Evolutionary conservation across 2,113 vertebrate genomes (phyloP), one percentile per base, ranked within the genome.

Genomic region (Microtus richardsoni): DNA sequence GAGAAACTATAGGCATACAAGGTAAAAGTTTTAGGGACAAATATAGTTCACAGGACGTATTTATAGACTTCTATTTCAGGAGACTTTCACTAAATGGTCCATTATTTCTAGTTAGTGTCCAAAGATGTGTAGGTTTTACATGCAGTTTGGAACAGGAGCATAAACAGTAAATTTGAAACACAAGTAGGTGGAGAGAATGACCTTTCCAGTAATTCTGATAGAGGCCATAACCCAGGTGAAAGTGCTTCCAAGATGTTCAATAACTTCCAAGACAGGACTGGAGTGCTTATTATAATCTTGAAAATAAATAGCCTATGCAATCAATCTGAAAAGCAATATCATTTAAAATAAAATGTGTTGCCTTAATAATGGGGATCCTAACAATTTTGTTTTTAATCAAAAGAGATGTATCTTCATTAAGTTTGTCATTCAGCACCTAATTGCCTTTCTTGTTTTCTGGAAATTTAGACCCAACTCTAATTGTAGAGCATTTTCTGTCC

Each of bases 391-490:
- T 13, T 13, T 93, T 62, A 71, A 71, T 16, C 22, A 47, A 1
- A 77, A 58, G 22, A 84, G 36, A 62, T 82, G 14, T 2, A 73
- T 30, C 70, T 75, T 85, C 77, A 95, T 85, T 90, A 88, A 74
- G 39, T 49, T 28, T 66, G 2, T 91, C 36, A 71, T 86, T 94
- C 13, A 64, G 54, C 13, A 94, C 62, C n/a, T 73, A 93, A 84
- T 93, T 94, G 26, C 41, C 22, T 88, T 80, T 80, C 7, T 24
- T 33, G 70, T 19, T 89, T 66, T 71, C 39, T 52, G 39, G 39
- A 95, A 88, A 77, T 95, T 93, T 88, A 93, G 30, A 85, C n/a
- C 93, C 17, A 82, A 9, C 62, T 88, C 36, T 94, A 71, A 93
- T 26, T 83, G 12, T 85, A 66, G 44, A 52, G 78, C 83, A 36